Evolutionary conservation across 2,888 invertebrate species (phyloP).

Genomic region (Hemaris fuciformis): DNA sequence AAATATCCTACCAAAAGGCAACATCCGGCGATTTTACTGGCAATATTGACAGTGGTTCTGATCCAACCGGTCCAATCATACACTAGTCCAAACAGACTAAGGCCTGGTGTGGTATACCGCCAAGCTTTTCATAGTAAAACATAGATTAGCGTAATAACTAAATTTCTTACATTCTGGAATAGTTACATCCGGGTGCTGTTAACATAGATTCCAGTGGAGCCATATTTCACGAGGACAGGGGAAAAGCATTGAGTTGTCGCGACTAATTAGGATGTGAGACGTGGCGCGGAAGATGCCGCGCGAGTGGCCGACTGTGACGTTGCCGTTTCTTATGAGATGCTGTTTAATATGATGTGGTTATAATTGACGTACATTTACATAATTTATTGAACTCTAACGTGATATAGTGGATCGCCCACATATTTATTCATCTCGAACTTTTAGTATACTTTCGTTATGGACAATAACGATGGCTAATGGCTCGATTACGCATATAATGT

Average conservation of each 20-base stretch:
- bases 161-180: too few relatives aligned
- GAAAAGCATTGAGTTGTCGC: not conserved
- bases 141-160: too few relatives aligned
- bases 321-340: conserved; percentile 1
- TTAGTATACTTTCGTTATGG: not conserved
- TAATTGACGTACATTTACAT: not conserved
- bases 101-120: too few relatives aligned
- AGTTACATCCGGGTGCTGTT: not conserved
- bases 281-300: not conserved
- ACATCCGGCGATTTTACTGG: too few relatives aligned
- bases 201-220: not conserved
- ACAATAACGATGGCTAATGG: not conserved
- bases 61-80: too few relatives aligned
- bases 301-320: not conserved
- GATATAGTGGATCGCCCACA: not conserved
- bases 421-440: not conserved
- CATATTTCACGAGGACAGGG: not conserved
- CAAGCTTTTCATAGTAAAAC: too few relatives aligned
- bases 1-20: too few relatives aligned
- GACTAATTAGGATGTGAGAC: conserved; percentile 5
- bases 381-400: conserved; percentile 6
- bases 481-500: not conserved
- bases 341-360: conserved; percentile 1
- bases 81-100: too few relatives aligned
- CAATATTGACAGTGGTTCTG: too few relatives aligned